Conservation (phyloP, 2,797 vertebrate species). For the Artibeus jamaicensis region DNA sequence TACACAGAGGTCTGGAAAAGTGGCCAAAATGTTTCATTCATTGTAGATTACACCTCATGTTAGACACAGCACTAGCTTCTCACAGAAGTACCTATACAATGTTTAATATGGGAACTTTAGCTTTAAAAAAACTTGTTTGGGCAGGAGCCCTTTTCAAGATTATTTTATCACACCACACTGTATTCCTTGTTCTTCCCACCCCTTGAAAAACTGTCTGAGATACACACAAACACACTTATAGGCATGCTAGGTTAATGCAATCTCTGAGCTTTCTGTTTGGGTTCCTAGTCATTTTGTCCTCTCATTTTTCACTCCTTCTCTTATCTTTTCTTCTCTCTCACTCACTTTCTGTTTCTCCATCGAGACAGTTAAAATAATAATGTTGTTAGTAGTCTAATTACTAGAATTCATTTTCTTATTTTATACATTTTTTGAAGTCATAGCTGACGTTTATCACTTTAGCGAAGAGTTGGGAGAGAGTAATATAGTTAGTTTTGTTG, state of each 20-base stretch:
- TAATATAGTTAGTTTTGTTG: neutral
- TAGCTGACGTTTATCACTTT: neutral
- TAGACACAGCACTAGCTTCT: neutral
- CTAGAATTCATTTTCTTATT: neutral
- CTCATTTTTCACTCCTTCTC: neutral
- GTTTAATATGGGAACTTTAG: neutral
- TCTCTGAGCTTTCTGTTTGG: neutral
- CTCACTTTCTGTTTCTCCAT: neutral
- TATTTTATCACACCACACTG: neutral
- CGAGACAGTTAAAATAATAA: neutral
- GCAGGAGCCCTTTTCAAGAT: neutral
- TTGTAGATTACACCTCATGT: neutral
- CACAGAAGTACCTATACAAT: neutral
- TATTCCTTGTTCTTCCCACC: neutral
- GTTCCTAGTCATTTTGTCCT: neutral
- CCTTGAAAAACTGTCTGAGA: neutral
- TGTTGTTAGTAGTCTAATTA: neutral
- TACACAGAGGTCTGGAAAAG: neutral
- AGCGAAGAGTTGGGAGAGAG: neutral
- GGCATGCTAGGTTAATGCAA: neutral
- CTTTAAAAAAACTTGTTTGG: neutral
- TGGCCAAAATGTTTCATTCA: conserved; percentile 19
- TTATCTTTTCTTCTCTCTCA: neutral
- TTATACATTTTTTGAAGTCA: neutral
- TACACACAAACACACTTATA: too few species aligned